A percentile compares a stretch with the other conserved stretches of the same genome.
These are phyloP conservation scores for Lipophrys pholis DNA, from an alignment of 2,113 vertebrate species.

Conservation along the genomic window DNA sequence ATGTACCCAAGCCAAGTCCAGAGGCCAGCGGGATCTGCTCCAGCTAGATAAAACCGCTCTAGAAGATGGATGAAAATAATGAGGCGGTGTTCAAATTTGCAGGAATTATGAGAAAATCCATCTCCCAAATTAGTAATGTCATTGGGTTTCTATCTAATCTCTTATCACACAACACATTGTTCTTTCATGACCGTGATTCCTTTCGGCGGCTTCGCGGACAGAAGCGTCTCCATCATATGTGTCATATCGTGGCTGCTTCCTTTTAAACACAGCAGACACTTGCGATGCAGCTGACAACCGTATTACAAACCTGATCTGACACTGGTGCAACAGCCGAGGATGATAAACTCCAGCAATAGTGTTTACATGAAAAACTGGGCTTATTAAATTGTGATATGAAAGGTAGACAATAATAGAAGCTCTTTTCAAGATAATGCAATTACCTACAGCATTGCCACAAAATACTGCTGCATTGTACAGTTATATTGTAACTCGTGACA, in stretches of 20 bases:
- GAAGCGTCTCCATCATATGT: neutral
- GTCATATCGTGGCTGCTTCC: neutral
- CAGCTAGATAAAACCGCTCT: too few relatives aligned
- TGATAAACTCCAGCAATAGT: neutral
- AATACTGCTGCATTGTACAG: neutral
- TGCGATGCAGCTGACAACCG: constrained; percentile 21
- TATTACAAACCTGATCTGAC: constrained; percentile 14
- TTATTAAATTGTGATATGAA: neutral
- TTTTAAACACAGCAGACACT: constrained; percentile 5
- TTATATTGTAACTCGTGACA: neutral
- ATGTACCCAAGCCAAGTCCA: too few relatives aligned
- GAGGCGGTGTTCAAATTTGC: neutral
- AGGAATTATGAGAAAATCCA: neutral
- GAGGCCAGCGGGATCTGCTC: too few relatives aligned
- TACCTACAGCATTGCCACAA: neutral
- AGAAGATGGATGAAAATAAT: neutral
- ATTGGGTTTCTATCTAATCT: neutral
- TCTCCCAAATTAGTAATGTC: neutral
- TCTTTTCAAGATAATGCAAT: neutral
- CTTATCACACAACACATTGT: neutral
- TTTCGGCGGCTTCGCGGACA: neutral
- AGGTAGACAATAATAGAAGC: neutral
- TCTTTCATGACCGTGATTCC: neutral
- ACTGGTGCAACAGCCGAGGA: neutral
- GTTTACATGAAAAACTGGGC: constrained; percentile 1